Base-by-base conservation (phyloP, 2,888 invertebrate genomes). In the Parasteatoda lunata region DNA sequence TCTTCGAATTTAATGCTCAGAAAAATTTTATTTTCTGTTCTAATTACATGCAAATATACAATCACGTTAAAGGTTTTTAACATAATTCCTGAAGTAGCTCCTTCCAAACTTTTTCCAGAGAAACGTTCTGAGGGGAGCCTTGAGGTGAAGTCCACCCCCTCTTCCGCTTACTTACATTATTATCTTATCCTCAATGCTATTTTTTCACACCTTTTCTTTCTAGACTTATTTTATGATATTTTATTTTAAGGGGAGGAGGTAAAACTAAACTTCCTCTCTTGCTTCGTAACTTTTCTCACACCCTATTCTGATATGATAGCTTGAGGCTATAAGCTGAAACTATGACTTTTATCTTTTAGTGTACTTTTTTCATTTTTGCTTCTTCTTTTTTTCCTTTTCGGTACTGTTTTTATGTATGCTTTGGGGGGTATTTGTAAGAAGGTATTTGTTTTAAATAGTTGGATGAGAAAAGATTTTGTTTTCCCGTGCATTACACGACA, bases 151-250 rank as follows among this genome's bases (percentile, higher is more conserved):
- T 30, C 30, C 30, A 30, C 30, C 30, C 30, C 30, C 30, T 30
- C 30, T 30, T 80, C 75, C 45, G 49, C 80, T 71, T 59, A 78
- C 80, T 80, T 54, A 70, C 68, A 72, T 80, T 71, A 86, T 86
- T 86, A 86, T 86, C 80, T 86, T 86, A 86, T 86, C 85, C 85
- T 59, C 68, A 77, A 51, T 66, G 30, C 85, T 80, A 86, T 86
- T 86, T 81, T 85, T 86, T 80, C 65, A 66, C 64, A 52, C 72
- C 15, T 59, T 59, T 86, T 80, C 77, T 85, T 80, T 77, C 51
- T 68, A 65, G 49, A 65, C 15, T 69, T 45, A 48, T 80, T 86
- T 80, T 80, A 80, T 80, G 76, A 72, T 86, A 76, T 80, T 86
- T 86, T 86, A 80, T 86, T 86, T 86, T 66, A 45, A 48, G 59